Conservation (phyloP, 1,140 invertebrate genomes). For the Drosophila pseudoobscura region DNA sequence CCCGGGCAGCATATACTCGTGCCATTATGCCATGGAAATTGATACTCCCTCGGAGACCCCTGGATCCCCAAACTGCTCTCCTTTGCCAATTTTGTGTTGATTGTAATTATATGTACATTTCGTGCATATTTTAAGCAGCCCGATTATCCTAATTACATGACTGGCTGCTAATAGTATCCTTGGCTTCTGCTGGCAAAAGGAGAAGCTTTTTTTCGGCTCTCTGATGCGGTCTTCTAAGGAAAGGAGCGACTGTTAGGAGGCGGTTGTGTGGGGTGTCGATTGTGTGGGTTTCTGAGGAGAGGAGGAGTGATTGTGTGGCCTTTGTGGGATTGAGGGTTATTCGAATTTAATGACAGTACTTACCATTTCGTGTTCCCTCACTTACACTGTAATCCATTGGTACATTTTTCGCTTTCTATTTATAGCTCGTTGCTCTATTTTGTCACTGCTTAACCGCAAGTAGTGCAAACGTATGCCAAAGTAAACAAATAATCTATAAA, state of each 20-base stretch:
- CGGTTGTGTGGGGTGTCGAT: neutral
- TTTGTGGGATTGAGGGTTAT: too few relatives aligned
- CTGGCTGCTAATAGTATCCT: constrained; percentile 3
- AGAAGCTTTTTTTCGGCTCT: neutral
- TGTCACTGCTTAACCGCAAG: constrained; percentile 14
- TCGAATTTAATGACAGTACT: too few relatives aligned
- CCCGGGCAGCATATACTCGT: constrained; percentile 36
- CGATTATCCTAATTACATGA: constrained; percentile 66
- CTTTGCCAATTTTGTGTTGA: constrained; percentile 55
- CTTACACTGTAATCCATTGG: neutral
- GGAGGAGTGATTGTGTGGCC: neutral
- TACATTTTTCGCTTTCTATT: neutral
- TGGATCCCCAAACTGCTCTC: constrained; percentile 2
- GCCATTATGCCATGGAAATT: constrained; percentile 41
- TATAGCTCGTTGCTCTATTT: constrained; percentile 26
- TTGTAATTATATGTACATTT: constrained; percentile 53
- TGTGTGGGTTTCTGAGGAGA: neutral
- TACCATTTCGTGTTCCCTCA: too few relatives aligned
- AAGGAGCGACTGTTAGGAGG: too few relatives aligned
- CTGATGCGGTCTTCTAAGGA: neutral
- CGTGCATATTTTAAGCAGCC: constrained; percentile 62
- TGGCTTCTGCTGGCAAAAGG: neutral
- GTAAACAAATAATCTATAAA: constrained; percentile 31
- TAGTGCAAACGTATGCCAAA: constrained; percentile 13
- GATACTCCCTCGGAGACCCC: constrained; percentile 17